These are phyloP conservation scores for Isichthys henryi DNA, from an alignment of 2,113 vertebrate genomes.

Conservation along the genomic window DNA sequence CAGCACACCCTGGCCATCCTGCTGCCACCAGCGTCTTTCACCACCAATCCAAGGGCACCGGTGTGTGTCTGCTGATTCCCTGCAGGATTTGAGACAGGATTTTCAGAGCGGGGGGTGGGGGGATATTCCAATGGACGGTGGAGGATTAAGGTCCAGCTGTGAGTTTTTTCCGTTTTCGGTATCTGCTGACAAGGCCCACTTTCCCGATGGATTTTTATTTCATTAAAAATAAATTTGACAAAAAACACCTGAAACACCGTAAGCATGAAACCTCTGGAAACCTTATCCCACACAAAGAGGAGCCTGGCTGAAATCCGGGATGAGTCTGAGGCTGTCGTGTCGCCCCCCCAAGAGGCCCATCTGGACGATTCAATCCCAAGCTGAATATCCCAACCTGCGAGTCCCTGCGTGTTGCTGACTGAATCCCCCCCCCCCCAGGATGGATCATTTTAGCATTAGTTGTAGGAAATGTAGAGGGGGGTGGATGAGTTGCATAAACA, in stretches of 20 bases:
- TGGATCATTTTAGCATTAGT: not conserved
- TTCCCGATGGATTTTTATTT: not conserved
- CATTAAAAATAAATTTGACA: not conserved
- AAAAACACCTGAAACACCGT: not conserved
- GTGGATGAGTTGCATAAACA: not conserved
- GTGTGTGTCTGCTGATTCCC: conserved; percentile 37
- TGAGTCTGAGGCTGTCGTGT: conserved; percentile 29
- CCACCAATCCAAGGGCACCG: conserved; percentile 15
- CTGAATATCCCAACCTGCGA: conserved; percentile 36
- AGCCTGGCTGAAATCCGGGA: not conserved
- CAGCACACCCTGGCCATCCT: conserved; percentile 37
- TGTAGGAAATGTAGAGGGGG: not conserved
- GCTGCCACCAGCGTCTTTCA: conserved; percentile 36
- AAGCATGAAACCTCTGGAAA: not conserved
- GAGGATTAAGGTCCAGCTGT: not conserved
- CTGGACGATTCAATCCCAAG: conserved; percentile 11
- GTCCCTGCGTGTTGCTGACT: not conserved
- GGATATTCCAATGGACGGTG: not conserved
- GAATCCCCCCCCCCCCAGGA: not conserved
- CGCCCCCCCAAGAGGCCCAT: not conserved
- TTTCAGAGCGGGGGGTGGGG: not conserved
- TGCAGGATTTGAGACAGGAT: conserved; percentile 1
- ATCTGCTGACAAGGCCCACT: not conserved
- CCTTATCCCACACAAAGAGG: conserved; percentile 27
- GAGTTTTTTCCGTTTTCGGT: not conserved